phyloP scores from a whole-genome alignment of 2,888 invertebrate genomes.

The Seira ritae region DNA sequence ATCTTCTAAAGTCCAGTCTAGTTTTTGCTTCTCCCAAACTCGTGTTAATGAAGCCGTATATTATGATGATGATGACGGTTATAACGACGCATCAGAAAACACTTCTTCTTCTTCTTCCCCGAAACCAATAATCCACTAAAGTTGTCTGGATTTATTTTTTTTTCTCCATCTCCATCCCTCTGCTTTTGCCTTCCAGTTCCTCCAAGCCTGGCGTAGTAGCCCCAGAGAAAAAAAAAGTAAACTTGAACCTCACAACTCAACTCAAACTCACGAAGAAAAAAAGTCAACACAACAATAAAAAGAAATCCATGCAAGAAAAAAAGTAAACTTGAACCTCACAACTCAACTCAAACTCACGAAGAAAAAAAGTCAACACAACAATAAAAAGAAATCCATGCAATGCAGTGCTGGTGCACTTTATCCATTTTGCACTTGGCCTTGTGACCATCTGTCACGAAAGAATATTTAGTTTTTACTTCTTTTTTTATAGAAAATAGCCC shows the following conservation, averaged over 20 bases:
- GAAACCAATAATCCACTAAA: background rate
- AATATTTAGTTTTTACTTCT: slow-evolving; percentile 20
- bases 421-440: slow-evolving; percentile 40
- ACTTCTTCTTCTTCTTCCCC: slow-evolving; percentile 13
- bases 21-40: slow-evolving; percentile 2
- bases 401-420: too few relatives aligned
- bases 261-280: slow-evolving; percentile 17
- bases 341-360: slow-evolving; percentile 9
- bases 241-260: slow-evolving; percentile 36
- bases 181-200: background rate
- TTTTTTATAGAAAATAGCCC: background rate
- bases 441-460: slow-evolving; percentile 53
- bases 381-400: too few relatives aligned
- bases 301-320: background rate
- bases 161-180: slow-evolving; percentile 10
- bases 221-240: slow-evolving; percentile 27
- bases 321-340: slow-evolving; percentile 44
- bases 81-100: slow-evolving; percentile 47
- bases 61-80: slow-evolving; percentile 36
- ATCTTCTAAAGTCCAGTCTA: background rate
- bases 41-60: slow-evolving; percentile 49
- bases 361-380: slow-evolving; percentile 29
- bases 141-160: background rate
- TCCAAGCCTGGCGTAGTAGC: too few relatives aligned
- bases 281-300: slow-evolving; percentile 17